Evolutionary conservation across 2,888 invertebrate genomes (phyloP).

Genomic region (Tetramorium bicarinatum): DNA sequence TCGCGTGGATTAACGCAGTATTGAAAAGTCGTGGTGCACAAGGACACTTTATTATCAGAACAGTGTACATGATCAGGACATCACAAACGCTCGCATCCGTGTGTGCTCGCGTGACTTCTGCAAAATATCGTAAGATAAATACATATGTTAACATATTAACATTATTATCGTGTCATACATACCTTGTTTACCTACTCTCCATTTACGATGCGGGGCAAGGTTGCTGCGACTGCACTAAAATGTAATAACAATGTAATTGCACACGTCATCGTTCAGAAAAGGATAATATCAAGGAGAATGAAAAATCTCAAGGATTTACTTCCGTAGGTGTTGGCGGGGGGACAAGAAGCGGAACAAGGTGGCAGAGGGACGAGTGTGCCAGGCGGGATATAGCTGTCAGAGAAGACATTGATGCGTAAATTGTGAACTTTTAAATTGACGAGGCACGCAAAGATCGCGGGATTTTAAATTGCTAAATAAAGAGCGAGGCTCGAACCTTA

Average conservation of each 20-base stretch:
- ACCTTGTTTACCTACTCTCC: slow-evolving; percentile 5
- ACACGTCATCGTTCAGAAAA: background rate
- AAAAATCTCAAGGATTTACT: slow-evolving; percentile 33
- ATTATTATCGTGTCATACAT: background rate
- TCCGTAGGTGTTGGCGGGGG: slow-evolving; percentile 22
- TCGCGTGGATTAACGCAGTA: background rate
- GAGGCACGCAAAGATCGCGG: background rate
- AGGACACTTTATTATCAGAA: slow-evolving; percentile 45
- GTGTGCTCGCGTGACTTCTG: background rate
- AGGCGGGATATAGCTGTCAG: slow-evolving; percentile 80
- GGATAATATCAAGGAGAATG: background rate
- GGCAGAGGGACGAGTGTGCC: slow-evolving; percentile 77
- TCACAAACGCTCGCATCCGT: slow-evolving; percentile 12
- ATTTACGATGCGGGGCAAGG: slow-evolving; percentile 57
- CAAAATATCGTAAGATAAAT: slow-evolving; percentile 11
- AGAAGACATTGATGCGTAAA: slow-evolving; percentile 32
- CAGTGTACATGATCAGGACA: slow-evolving; percentile 3
- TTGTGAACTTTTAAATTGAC: slow-evolving; percentile 1
- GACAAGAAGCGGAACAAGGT: slow-evolving; percentile 41
- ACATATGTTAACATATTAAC: slow-evolving; percentile 15
- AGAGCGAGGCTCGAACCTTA: slow-evolving; percentile 73
- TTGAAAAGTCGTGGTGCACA: slow-evolving; percentile 17
- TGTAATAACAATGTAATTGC: background rate
- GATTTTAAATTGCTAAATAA: slow-evolving; percentile 4
- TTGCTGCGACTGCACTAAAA: slow-evolving; percentile 58